Evolutionary conservation across 2,113 vertebrate genomes (phyloP), one percentile per base, ranked within the genome.

Genomic region (Passer domesticus): DNA sequence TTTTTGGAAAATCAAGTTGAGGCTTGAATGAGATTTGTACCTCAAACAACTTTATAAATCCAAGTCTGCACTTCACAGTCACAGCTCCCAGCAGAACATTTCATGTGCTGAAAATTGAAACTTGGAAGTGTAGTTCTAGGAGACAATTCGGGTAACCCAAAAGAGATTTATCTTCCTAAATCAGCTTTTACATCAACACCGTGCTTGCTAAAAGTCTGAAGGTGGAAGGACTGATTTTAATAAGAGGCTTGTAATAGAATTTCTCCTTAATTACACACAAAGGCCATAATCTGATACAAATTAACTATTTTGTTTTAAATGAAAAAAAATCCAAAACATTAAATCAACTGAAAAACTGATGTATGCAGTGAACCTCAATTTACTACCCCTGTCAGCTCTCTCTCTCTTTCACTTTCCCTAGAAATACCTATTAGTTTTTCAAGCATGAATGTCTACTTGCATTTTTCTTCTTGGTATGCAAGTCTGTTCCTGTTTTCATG

Each of bases 401-500:
- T 19, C 12, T 59, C 44, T 46, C 67, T 73, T 82, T 55, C 2
- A 6, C 46, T 66, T 63, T 37, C 53, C 15, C 30, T 59, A n/a
- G 8, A 76, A 96, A 91, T 82, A 84, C 58, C 60, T 64, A 60
- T 22, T 19, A 44, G 17, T 18, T 87, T 89, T 79, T 95, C 81
- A 92, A 79, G 87, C 83, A 67, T 83, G 47, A 88, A 90, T 23
- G 50, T 93, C 89, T 83, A 39, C 56, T 52, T 72, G 64, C 64
- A 92, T 78, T 43, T 90, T 63, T 50, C 63, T 82, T 69, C 81
- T 76, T 39, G 39, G 22, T 81, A 33, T 75, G 76, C 85, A 95
- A 93, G 88, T 77, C 88, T 87, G 49, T 52, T 92, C 85, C 55
- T 93, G 76, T 88, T 94, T 93, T 86, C 72, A 75, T 43, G n/a